Conservation (phyloP, 2,113 vertebrate species). For the Triplophysa siluroides region DNA sequence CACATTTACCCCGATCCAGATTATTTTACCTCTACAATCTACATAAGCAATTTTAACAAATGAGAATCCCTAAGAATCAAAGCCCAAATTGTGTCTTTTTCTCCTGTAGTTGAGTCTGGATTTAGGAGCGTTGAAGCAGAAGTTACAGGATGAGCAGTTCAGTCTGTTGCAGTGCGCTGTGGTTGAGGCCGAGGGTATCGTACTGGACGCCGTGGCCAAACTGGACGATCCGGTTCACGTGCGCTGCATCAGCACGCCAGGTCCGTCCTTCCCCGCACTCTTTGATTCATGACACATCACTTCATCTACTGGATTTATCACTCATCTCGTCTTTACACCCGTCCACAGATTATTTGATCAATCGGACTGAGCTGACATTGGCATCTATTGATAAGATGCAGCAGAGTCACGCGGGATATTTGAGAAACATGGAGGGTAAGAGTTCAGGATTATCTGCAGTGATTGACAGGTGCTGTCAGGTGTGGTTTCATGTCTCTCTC, state of each 20-base stretch:
- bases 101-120: constrained; percentile 66
- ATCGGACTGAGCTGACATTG: constrained; percentile 76
- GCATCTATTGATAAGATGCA: constrained; percentile 80
- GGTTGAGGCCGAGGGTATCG: constrained; percentile 79
- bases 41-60: too few relatives aligned
- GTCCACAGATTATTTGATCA: constrained; percentile 86
- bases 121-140: constrained; percentile 60
- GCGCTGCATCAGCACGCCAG: constrained; percentile 82
- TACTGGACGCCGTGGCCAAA: constrained; percentile 82
- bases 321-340: background rate
- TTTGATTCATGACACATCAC: background rate
- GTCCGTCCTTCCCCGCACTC: constrained; percentile 61
- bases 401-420: constrained; percentile 71
- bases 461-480: background rate
- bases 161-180: constrained; percentile 74
- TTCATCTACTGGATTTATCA: background rate
- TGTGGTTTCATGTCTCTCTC: background rate
- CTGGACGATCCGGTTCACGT: constrained; percentile 86
- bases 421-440: constrained; percentile 77
- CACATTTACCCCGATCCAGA: too few relatives aligned
- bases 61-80: too few relatives aligned
- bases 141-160: constrained; percentile 76
- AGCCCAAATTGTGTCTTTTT: too few relatives aligned
- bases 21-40: too few relatives aligned
- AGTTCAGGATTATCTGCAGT: background rate